Conservation (phyloP, 2,113 vertebrate species). For the Zeus faber region DNA sequence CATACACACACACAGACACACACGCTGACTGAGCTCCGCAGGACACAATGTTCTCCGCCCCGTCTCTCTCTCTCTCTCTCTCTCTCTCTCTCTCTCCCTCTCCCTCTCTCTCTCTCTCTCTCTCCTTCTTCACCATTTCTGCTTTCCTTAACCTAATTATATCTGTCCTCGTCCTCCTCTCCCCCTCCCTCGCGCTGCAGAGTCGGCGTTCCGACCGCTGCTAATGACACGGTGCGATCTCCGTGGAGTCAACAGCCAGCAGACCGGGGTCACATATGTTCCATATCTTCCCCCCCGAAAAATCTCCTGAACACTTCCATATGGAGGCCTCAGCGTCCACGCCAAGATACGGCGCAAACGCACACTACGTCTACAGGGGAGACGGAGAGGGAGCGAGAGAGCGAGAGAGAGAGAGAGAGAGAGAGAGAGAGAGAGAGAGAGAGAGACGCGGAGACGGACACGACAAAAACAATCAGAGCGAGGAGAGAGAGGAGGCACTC, state of each 20-base stretch:
- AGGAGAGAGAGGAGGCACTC: too few species aligned
- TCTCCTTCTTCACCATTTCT: conserved; percentile 44
- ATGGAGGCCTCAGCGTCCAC: conserved; percentile 51
- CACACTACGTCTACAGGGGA: conserved; percentile 21
- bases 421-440: conserved; percentile 8
- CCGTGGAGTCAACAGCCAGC: conserved; percentile 51
- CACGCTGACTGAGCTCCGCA: conserved; percentile 6
- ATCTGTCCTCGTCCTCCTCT: conserved; percentile 49
- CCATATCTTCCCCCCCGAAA: conserved; percentile 55
- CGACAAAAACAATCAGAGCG: too few species aligned
- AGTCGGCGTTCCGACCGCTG: conserved; percentile 45
- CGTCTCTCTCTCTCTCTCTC: conserved; percentile 38
- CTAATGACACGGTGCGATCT: conserved; percentile 67
- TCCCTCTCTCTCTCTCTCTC: conserved; percentile 39
- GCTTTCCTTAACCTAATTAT: conserved; percentile 66
- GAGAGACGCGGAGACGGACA: conserved; percentile 4
- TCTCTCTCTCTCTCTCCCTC: conserved; percentile 37
- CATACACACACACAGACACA: too few species aligned
- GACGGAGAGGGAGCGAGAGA: conserved; percentile 19
- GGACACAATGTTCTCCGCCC: conserved; percentile 53
- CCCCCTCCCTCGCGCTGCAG: conserved; percentile 53
- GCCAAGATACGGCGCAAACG: conserved; percentile 56
- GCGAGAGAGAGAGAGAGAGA: conserved; percentile 12
- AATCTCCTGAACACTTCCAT: conserved; percentile 71
- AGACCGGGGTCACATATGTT: conserved; percentile 68